Evolutionary conservation across 2,888 invertebrate species (phyloP).

Genomic region (Oscheius sp.): DNA sequence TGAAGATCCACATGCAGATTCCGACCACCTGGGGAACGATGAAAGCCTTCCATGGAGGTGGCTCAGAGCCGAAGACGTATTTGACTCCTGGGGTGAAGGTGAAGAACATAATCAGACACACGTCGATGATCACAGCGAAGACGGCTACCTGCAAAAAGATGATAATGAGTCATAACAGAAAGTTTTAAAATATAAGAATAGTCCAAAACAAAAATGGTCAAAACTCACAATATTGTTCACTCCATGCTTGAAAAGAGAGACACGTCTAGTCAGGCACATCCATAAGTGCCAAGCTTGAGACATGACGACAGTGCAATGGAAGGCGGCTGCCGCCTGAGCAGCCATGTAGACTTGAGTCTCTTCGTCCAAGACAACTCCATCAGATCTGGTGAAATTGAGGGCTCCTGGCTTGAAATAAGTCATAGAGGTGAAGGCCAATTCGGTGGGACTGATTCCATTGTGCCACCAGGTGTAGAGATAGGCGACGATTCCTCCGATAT

Average conservation of each 20-base stretch:
- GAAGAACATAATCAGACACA: constrained; percentile 51
- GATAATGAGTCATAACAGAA: not conserved
- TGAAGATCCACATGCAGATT: constrained; percentile 52
- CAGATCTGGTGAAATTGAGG: constrained; percentile 31
- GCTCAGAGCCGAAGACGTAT: constrained; percentile 49
- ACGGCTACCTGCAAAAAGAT: constrained; percentile 37
- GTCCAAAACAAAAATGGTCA: not conserved
- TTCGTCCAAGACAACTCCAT: constrained; percentile 33
- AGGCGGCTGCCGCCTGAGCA: constrained; percentile 45
- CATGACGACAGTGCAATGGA: constrained; percentile 43
- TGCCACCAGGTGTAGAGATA: constrained; percentile 46
- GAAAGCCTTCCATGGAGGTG: constrained; percentile 57
- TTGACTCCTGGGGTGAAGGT: constrained; percentile 58
- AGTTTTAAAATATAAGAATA: too few relatives aligned
- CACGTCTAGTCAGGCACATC: constrained; percentile 60
- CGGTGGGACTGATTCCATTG: constrained; percentile 41
- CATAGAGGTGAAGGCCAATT: constrained; percentile 41
- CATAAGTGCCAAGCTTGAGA: constrained; percentile 51
- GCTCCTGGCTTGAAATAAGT: constrained; percentile 44
- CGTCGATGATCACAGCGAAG: constrained; percentile 54
- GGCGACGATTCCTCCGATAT: constrained; percentile 46
- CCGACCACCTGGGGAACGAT: constrained; percentile 55
- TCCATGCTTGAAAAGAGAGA: constrained; percentile 58
- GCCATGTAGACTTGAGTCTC: constrained; percentile 42
- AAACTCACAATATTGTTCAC: constrained; percentile 51